Base-by-base conservation (phyloP, 2,797 vertebrate species). In the Phalanger gymnotis region DNA sequence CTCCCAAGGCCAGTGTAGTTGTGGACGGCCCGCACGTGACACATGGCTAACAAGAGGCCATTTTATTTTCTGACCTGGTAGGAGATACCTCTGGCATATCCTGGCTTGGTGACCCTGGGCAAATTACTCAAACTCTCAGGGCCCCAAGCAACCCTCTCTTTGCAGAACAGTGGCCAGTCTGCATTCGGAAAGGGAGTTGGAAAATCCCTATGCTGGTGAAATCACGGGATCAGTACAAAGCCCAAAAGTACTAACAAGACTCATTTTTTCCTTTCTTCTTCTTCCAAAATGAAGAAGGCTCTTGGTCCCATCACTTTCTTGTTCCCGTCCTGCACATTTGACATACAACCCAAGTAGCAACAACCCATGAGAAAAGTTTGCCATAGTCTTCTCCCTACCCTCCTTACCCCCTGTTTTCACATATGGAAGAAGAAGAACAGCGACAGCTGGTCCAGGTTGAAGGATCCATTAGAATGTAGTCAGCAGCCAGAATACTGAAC, bases 71-170 rank as follows among this genome's bases (percentile, higher is more conserved):
- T 51, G 40, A 87, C 73, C 40, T 87, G 40, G 19, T 81, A 81
- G 73, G 30, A 27, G 40, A 81, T 94, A 66, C 4, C n/a, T 54
- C 28, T 93, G 14, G 57, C 14, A 47, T 13, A 89, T 93, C 30
- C 53, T 95, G 58, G 27, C 53, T 95, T 93, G 90, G 25, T 93
- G 92, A 95, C 30, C 81, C 51, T 93, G 52, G 94, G 91, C 28
- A 94, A 54, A 91, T 53, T 54, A 92, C 31, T 94, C 56, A 93
- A 73, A 89, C 30, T 96, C 28, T 61, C 22, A 81, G 40, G 22
- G n/a, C 19, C n/a, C 7, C 19, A 47, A 9, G n/a, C 19, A 40
- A 25, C 73, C n/a, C 22, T 9, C 14, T 73, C 10, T 87, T 87
- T 87, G 22, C 40, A 47, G 40, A 47, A 27, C 25, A 51, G 25